Evolutionary conservation across 1,140 invertebrate genomes (phyloP), one percentile per base, ranked within the genome.

Genomic region (Tetraneura akinire): DNA sequence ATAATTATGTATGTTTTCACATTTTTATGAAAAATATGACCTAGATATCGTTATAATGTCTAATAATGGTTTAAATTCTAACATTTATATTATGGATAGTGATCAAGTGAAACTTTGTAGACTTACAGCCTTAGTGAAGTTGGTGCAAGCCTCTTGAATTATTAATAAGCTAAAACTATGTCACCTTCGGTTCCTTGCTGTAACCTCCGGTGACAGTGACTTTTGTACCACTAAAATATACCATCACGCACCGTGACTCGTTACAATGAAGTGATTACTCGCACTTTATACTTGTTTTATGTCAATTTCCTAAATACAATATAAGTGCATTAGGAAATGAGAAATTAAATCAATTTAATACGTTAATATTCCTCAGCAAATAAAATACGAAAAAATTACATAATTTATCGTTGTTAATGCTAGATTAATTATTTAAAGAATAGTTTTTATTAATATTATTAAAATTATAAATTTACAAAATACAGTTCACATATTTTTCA

Each of bases 131-230:
- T 3, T n/a, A 21, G 13, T 13, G 37, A 9, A 1, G 2, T 66
- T n/a, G 3, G 32, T 14, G 11, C 37, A 66, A 74, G 26, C 18
- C 49, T 74, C 49, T 57, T 76, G 73, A 76, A 76, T 60, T 76
- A 76, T 76, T 76, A 57, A 76, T 76, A 37, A 57, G 73, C 18
- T 23, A 57, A 32, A 57, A 76, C 53, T 57, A 45, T 57, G 73
- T 76, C 73, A 57, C 53, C 32, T 37, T 37, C 3, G 32, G 32
- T 37, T 37, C 3, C 32, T 37, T 37, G 32, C 32, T 57, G 73
- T 76, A 51, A 57, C 53, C 32, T 57, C 23, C 51, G 1, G 73
- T 76, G 32, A 23, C 66, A 16, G 66, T 68, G 32, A 26, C 21
- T 68, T 42, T 47, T 64, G 11, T 37, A 9, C 16, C 16, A 8